These are phyloP conservation scores for Heteractis magnifica DNA, from an alignment of 92 coral and sea anemone species.

Conservation along the genomic window DNA sequence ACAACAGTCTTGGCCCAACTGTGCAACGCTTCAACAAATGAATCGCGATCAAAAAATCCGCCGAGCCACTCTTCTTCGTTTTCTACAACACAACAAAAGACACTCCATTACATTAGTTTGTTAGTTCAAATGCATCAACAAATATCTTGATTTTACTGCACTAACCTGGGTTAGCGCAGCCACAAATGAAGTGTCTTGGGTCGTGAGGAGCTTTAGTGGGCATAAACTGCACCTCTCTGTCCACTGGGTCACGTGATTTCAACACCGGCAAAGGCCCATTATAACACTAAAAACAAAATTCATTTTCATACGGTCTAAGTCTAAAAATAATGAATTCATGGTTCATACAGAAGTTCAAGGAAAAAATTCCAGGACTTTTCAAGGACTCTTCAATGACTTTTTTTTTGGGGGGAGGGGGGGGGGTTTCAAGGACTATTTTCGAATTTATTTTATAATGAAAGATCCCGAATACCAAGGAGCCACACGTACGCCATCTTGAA, in stretches of 20 bases:
- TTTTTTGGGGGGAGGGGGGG: too few relatives aligned
- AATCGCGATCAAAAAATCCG: conserved; percentile 88
- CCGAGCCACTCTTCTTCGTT: conserved; percentile 71
- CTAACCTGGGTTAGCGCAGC: conserved; percentile 78
- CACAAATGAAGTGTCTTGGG: conserved; percentile 86
- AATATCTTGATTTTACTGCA: neutral
- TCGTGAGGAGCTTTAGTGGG: conserved; percentile 83
- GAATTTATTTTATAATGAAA: too few relatives aligned
- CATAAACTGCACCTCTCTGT: conserved; percentile 81
- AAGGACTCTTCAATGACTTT: too few relatives aligned
- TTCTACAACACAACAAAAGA: conserved; percentile 26
- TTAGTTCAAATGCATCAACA: neutral
- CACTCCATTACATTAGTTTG: too few relatives aligned
- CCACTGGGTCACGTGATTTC: conserved; percentile 76
- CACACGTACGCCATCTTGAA: too few relatives aligned
- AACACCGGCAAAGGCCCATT: conserved; percentile 79
- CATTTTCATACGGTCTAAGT: neutral
- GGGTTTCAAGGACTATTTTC: too few relatives aligned
- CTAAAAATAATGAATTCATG: too few relatives aligned
- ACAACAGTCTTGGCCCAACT: conserved; percentile 95
- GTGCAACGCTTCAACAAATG: conserved; percentile 82
- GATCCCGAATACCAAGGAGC: too few relatives aligned
- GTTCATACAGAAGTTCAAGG: too few relatives aligned
- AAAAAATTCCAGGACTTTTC: too few relatives aligned
- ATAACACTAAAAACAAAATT: conserved; percentile 47